These are phyloP conservation scores for Petromus typicus DNA, from an alignment of 2,113 vertebrate genomes.

Conservation along the genomic window DNA sequence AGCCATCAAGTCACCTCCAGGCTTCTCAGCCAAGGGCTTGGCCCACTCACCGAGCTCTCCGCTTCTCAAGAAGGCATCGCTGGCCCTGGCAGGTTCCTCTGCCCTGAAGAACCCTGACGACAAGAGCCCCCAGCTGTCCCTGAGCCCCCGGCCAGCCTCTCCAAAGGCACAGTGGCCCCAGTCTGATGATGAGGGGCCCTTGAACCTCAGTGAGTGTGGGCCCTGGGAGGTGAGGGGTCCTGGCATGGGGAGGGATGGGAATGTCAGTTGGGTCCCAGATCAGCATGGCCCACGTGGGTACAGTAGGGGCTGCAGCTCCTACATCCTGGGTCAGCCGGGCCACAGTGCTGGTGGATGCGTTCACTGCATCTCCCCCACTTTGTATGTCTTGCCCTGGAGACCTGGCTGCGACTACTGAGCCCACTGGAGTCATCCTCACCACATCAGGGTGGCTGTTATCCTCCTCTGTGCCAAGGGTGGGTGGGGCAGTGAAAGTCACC, in stretches of 20 bases:
- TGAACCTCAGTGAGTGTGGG: constrained; percentile 95
- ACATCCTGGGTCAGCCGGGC: neutral
- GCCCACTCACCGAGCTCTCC: constrained; percentile 87
- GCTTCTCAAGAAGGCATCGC: constrained; percentile 92
- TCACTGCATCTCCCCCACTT: neutral
- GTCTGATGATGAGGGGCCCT: constrained; percentile 94
- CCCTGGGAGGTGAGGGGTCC: constrained; percentile 66
- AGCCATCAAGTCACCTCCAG: constrained; percentile 89
- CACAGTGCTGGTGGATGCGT: neutral
- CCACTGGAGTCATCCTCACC: neutral
- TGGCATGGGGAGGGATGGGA: neutral
- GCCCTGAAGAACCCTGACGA: constrained; percentile 91
- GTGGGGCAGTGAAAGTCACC: neutral
- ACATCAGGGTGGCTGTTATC: neutral
- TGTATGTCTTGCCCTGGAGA: neutral
- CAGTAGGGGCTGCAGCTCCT: neutral
- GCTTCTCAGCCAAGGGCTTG: constrained; percentile 85
- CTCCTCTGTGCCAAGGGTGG: neutral
- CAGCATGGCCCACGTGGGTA: neutral
- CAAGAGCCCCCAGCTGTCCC: constrained; percentile 86
- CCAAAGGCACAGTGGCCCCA: constrained; percentile 88
- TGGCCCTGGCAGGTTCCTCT: constrained; percentile 90
- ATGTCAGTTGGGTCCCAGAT: neutral
- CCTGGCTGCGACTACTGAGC: neutral
- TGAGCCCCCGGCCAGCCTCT: constrained; percentile 90